These are phyloP conservation scores for Etheostoma cragini DNA, from an alignment of 2,113 vertebrate species.

Conservation along the genomic window DNA sequence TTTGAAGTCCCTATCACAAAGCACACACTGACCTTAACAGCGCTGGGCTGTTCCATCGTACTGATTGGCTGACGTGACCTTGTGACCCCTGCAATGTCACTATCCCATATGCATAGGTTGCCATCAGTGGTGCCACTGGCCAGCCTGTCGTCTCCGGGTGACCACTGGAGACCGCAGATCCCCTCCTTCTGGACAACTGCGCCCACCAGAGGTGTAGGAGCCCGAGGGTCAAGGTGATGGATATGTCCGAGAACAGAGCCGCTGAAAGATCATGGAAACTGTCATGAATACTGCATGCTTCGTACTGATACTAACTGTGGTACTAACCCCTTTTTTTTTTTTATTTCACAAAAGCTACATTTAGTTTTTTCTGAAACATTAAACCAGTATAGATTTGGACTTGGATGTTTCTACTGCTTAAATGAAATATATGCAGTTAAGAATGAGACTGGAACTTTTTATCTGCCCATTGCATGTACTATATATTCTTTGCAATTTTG, in stretches of 20 bases:
- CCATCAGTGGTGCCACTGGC: conserved; percentile 84
- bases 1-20: not conserved
- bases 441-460: not conserved
- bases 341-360: not conserved
- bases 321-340: not conserved
- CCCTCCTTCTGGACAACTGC: conserved; percentile 67
- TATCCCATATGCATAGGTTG: conserved; percentile 81
- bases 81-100: conserved; percentile 52
- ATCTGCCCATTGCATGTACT: no score
- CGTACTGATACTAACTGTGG: not conserved
- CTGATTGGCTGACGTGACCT: conserved; percentile 62
- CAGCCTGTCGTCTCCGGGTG: conserved; percentile 71
- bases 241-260: conserved; percentile 84
- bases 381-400: not conserved
- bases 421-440: not conserved
- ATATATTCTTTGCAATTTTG: no score
- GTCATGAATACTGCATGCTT: not conserved
- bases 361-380: not conserved
- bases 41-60: conserved; percentile 78
- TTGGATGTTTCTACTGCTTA: not conserved
- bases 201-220: conserved; percentile 68
- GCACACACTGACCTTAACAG: conserved; percentile 82
- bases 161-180: conserved; percentile 87
- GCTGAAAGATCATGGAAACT: conserved; percentile 62
- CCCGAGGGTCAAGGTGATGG: conserved; percentile 80